Evolutionary conservation across 2,888 invertebrate genomes (phyloP).

Genomic region (Cordylochernes scorpioides): DNA sequence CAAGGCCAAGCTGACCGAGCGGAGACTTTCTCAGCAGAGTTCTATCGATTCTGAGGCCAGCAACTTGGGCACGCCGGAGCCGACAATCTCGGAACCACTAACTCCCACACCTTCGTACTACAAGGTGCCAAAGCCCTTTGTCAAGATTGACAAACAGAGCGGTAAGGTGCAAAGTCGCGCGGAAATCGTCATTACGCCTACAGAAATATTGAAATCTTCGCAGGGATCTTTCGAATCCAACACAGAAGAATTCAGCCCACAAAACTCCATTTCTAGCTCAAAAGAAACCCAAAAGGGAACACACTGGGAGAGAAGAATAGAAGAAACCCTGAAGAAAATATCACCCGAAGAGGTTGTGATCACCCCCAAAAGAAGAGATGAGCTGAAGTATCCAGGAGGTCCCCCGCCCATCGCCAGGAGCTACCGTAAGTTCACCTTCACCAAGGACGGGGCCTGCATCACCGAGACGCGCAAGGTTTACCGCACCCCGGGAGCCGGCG

Average conservation of each 20-base stretch:
- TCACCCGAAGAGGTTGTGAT: conserved; percentile 6
- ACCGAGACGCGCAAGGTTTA: conserved; percentile 15
- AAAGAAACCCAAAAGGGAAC: conserved; percentile 8
- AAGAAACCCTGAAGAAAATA: conserved; percentile 9
- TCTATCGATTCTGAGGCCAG: conserved; percentile 8
- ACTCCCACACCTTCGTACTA: conserved; percentile 8
- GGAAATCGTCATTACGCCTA: conserved; percentile 8
- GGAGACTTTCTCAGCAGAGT: conserved; percentile 9
- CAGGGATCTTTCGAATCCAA: not conserved
- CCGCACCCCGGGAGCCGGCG: conserved; percentile 12
- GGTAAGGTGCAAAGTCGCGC: conserved; percentile 6
- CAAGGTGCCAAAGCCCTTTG: conserved; percentile 9
- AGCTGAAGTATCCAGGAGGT: conserved; percentile 5
- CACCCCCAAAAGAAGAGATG: conserved; percentile 7
- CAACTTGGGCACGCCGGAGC: conserved; percentile 5
- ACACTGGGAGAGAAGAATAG: conserved; percentile 6
- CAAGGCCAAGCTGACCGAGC: conserved; percentile 9
- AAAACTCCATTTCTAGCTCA: no score
- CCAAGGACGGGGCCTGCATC: conserved; percentile 16
- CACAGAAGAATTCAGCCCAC: not conserved
- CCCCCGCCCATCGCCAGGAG: conserved; percentile 14
- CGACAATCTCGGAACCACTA: not conserved
- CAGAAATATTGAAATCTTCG: conserved; percentile 2
- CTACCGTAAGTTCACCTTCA: conserved; percentile 16
- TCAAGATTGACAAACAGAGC: conserved; percentile 5